phyloP scores from a whole-genome alignment of 2,113 vertebrate genomes.

The Spermophilus dauricus region DNA sequence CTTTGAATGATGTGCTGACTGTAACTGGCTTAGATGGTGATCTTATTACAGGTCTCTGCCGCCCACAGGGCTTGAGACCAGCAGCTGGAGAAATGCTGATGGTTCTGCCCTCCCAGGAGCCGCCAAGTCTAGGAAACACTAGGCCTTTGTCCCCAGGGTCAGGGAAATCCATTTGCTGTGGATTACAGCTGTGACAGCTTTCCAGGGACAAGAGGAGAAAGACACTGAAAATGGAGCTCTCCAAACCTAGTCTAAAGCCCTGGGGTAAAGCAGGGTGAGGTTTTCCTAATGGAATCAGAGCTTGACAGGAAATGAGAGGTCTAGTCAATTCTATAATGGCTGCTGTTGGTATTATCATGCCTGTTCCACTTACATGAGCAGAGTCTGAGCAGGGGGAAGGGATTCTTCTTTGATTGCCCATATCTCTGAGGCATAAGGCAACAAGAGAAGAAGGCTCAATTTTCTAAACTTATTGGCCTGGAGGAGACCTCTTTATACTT shows the following conservation, averaged over 20 bases:
- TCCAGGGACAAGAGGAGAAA: slow-evolving; percentile 48
- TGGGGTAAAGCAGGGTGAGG: slow-evolving; percentile 1
- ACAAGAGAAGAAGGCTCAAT: neutral
- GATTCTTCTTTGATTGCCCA: neutral
- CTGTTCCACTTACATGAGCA: neutral
- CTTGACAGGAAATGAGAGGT: slow-evolving; percentile 67
- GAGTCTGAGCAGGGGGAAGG: neutral
- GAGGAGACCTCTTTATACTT: neutral
- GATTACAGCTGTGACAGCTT: slow-evolving; percentile 71
- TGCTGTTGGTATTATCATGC: neutral
- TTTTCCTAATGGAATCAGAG: slow-evolving; percentile 56
- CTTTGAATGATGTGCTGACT: slow-evolving; percentile 61
- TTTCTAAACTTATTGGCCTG: neutral
- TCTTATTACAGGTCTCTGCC: slow-evolving; percentile 74
- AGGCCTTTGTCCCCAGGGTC: slow-evolving; percentile 78
- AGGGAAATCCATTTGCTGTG: slow-evolving; percentile 80
- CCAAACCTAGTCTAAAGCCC: slow-evolving; percentile 52
- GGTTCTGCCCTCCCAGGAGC: slow-evolving; percentile 73
- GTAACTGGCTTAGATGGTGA: slow-evolving; percentile 60
- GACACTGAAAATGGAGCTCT: slow-evolving; percentile 62
- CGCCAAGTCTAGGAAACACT: slow-evolving; percentile 77
- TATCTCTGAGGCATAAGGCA: neutral
- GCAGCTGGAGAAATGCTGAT: slow-evolving; percentile 74
- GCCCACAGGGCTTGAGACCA: slow-evolving; percentile 63
- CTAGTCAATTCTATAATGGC: neutral